Base-by-base conservation (phyloP, 2,797 vertebrate species). In the Platalea minor region DNA sequence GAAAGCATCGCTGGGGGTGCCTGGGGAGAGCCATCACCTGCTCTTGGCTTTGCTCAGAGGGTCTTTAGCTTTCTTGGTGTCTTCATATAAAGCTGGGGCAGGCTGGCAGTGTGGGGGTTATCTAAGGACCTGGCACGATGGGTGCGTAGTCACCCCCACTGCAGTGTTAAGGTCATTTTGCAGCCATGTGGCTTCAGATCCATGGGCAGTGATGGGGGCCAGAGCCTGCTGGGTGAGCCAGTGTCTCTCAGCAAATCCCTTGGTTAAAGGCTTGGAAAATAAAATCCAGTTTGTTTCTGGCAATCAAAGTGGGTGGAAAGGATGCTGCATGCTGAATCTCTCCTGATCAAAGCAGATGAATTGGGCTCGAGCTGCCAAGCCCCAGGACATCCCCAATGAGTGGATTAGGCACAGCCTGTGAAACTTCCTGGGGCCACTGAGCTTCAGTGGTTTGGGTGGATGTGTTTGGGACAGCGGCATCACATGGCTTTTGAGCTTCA, bases 171-270 rank as follows among this genome's bases (percentile, higher is more conserved):
- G 43, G 80, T 63, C 7, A 35, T 9, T 74, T 88, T 39, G 45
- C 17, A 74, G 35, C 64, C 12, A 16, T 3, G 23, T 68, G 67
- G 35, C 11, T 76, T 85, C 59, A 75, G 11, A 79, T 26, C 24
- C 11, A 0, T 20, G 24, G n/a, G 51, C 13, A 24, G 23, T 9
- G 35, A 19, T 1, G 8, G 37, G 16, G 50, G 7, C 29, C 35
- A 24, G 67, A 48, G 25, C 31, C 53, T 10, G 10, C 29, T 5
- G 28, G 19, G 13, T 13, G 37, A 68, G 51, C 9, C 31, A 5
- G 39, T 31, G 18, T 9, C 17, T 76, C 50, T 24, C 0, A 1
- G 70, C 15, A n/a, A 69, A 54, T 65, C 57, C 37, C 17, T 61
- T 2, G 3, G 59, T 28, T 39, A 59, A 56, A 59, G 17, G 39